Percentiles rank a stretch among this genome's conserved stretches.
Evolutionary conservation across 2,888 invertebrate species (phyloP).

Genomic region (Ypsolopha scabrella): DNA sequence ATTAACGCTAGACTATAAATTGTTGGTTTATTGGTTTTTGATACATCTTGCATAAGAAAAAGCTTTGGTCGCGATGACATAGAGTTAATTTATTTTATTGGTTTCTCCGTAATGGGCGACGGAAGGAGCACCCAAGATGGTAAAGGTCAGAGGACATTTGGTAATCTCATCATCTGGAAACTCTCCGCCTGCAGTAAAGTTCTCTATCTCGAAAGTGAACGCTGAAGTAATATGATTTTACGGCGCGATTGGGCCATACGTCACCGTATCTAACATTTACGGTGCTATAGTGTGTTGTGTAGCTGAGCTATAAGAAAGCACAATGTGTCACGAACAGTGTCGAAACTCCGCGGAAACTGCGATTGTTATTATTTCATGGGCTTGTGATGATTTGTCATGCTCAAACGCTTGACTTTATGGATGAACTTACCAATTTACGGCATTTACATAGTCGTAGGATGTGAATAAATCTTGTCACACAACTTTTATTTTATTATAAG

Average conservation of each 20-base stretch:
- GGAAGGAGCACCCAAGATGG: neutral
- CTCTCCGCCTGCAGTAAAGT: slow-evolving; percentile 22
- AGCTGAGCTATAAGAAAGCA: neutral
- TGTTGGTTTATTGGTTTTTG: slow-evolving; percentile 42
- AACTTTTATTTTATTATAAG: too few species aligned
- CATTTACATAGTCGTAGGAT: neutral
- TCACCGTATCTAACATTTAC: slow-evolving; percentile 14
- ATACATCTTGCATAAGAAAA: slow-evolving; percentile 35
- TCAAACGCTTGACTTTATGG: neutral
- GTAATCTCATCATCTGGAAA: slow-evolving; percentile 13
- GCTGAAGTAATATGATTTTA: slow-evolving; percentile 16
- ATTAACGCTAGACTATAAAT: slow-evolving; percentile 51
- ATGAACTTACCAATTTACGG: neutral
- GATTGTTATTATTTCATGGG: neutral
- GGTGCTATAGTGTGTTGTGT: neutral
- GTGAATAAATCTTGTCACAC: too few species aligned
- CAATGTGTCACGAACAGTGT: slow-evolving; percentile 4
- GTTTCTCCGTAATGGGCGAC: slow-evolving; percentile 12
- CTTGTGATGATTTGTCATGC: neutral
- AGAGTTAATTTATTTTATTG: slow-evolving; percentile 37
- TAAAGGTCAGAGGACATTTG: neutral
- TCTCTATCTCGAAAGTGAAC: slow-evolving; percentile 58
- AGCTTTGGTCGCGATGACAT: slow-evolving; percentile 22
- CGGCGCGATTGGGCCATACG: slow-evolving; percentile 12
- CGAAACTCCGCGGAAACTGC: neutral